Percentiles rank a stretch among this genome's conserved stretches.
Conservation (phyloP, 2,797 vertebrate species). For the Helicolenus hilgendorfi region DNA sequence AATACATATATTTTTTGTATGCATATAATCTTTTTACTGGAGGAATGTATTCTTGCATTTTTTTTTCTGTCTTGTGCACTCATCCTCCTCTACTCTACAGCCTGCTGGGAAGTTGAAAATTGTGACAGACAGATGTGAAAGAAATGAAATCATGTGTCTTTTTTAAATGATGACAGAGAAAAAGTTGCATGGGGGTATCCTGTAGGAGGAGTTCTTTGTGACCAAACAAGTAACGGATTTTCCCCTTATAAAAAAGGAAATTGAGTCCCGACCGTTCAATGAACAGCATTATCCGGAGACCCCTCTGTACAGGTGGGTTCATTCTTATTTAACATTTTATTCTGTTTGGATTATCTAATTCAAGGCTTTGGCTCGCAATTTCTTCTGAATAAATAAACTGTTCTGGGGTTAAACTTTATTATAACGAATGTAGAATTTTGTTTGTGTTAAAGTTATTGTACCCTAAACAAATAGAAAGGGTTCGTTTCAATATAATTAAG, state of each 20-base stretch:
- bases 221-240: slow-evolving; percentile 81
- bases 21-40: slow-evolving; percentile 5
- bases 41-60: slow-evolving; percentile 3
- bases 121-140: slow-evolving; percentile 56
- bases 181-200: slow-evolving; percentile 72
- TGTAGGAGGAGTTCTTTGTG: slow-evolving; percentile 85
- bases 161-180: slow-evolving; percentile 70
- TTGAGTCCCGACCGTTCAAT: slow-evolving; percentile 62
- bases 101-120: slow-evolving; percentile 19
- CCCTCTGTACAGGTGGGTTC: slow-evolving; percentile 70
- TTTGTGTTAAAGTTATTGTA: not conserved
- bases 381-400: not conserved
- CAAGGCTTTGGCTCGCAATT: not conserved
- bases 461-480: not conserved
- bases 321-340: not conserved
- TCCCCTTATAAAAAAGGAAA: slow-evolving; percentile 84
- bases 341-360: not conserved
- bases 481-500: not conserved
- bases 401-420: not conserved
- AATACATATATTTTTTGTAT: slow-evolving; percentile 9
- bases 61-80: slow-evolving; percentile 3
- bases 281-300: slow-evolving; percentile 49
- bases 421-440: not conserved
- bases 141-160: slow-evolving; percentile 59
- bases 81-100: slow-evolving; percentile 22